These are phyloP conservation scores for Peromyscus melanophrys DNA, from an alignment of 2,797 vertebrate genomes.

Conservation along the genomic window DNA sequence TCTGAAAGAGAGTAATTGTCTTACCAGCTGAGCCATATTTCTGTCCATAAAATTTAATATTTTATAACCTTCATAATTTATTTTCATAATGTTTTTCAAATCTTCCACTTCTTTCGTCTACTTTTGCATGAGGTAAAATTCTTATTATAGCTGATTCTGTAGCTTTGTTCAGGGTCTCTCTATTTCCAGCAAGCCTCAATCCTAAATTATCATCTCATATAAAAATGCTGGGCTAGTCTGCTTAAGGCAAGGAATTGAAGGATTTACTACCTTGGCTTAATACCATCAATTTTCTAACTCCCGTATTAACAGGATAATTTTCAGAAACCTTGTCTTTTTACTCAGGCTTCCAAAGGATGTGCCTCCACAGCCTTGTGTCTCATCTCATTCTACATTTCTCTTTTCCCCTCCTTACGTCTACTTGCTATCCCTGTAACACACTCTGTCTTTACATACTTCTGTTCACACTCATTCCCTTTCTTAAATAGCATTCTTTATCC, in stretches of 20 bases:
- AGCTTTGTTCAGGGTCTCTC: neutral
- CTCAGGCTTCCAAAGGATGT: neutral
- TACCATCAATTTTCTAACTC: neutral
- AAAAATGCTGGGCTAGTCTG: conserved; percentile 26
- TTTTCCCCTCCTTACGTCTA: neutral
- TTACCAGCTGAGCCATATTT: neutral
- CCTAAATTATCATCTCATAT: neutral
- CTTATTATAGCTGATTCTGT: neutral
- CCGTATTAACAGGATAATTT: conserved; percentile 7
- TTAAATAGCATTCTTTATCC: neutral
- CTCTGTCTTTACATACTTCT: neutral
- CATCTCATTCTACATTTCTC: neutral
- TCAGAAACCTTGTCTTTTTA: conserved; percentile 9
- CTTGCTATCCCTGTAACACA: neutral
- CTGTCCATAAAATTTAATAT: neutral
- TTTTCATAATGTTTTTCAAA: conserved; percentile 36
- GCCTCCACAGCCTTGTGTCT: neutral
- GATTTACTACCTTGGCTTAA: conserved; percentile 23
- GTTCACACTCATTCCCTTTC: neutral
- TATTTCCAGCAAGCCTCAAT: neutral
- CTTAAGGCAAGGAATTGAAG: neutral
- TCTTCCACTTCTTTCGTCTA: neutral
- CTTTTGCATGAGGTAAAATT: neutral
- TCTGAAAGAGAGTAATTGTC: neutral
- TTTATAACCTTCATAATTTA: neutral